phyloP scores from a whole-genome alignment of 2,113 vertebrate genomes.

The Neotragus moschatus region DNA sequence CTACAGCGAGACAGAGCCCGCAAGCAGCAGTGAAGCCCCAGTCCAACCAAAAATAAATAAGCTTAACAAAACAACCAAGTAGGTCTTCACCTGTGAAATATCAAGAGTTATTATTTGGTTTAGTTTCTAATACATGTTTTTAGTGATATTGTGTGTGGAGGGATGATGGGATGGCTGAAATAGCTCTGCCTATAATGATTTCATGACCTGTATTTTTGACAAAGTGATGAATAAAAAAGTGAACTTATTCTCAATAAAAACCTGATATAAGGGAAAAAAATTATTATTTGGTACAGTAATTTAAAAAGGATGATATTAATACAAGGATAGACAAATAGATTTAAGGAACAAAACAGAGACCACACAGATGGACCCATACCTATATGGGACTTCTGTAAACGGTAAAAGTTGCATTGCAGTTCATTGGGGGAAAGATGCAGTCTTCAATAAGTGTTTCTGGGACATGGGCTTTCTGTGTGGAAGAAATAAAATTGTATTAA shows the following conservation, averaged over 20 bases:
- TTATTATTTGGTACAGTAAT: background rate
- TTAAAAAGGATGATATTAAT: background rate
- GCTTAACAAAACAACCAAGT: background rate
- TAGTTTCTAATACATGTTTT: background rate
- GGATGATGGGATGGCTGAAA: background rate
- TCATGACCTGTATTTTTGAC: background rate
- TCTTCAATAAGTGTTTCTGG: background rate
- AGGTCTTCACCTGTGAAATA: background rate
- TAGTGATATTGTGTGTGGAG: background rate
- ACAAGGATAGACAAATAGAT: background rate
- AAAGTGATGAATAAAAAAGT: background rate
- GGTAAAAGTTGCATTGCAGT: background rate
- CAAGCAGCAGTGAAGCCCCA: background rate
- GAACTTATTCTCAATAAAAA: background rate
- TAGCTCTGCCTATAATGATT: background rate
- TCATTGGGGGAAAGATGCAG: background rate
- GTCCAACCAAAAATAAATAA: background rate
- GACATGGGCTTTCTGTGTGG: background rate
- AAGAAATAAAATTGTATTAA: background rate
- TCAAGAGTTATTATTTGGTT: background rate
- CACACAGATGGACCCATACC: background rate
- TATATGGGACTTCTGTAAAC: background rate
- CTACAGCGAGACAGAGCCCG: background rate
- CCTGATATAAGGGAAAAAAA: background rate
- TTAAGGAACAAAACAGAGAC: background rate